Base-by-base conservation (phyloP, 1,140 invertebrate genomes). In the Penaeus indicus region DNA sequence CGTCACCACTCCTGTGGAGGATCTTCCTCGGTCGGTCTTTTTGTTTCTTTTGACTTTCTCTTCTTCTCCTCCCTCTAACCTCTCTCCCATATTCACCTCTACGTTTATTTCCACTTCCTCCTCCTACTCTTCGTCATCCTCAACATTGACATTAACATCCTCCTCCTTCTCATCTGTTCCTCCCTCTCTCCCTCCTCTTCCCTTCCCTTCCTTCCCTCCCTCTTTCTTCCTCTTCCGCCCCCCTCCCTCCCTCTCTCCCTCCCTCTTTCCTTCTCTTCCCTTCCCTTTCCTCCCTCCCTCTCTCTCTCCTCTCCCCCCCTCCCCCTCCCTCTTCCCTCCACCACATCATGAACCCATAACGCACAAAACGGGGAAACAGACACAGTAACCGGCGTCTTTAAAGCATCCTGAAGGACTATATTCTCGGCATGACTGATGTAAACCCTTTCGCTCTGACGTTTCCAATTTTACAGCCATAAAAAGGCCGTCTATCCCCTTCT, bases 391-490 rank as follows among this genome's bases (percentile, higher is more conserved):
- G 21, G 75, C n/a, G 7, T 21, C 19, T 25, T 27, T 32, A n/a
- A 78, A 21, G 27, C 19, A 18, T 5, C 3, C n/a, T 3, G 27
- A 19, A 60, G 13, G 77, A 22, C 22, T 19, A 7, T 21, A 60
- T 79, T 79, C 25, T 22, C 61, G 77, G 32, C 77, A 60, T 60
- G 77, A 79, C 77, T 79, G 77, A 79, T 79, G 77, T 38, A n/a
- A 16, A 60, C 32, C n/a, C 61, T 60, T 60, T 60, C 77, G 42
- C 25, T n/a, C 32, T 42, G 77, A 79, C 77, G 32, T 79, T 79
- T 79, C 77, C 77, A 79, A 79, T 79, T 79, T 79, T 79, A 42
- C 77, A 22, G 77, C 77, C 77, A 79, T 79, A 79, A 79, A 79
- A 79, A 54, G 77, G 16, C 77, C 21, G 54, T 79, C 61, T 60